Percentiles rank a stretch among this genome's conserved stretches.
These are phyloP conservation scores for Cephonodes hylas DNA, from an alignment of 2,888 invertebrate species.

Conservation along the genomic window DNA sequence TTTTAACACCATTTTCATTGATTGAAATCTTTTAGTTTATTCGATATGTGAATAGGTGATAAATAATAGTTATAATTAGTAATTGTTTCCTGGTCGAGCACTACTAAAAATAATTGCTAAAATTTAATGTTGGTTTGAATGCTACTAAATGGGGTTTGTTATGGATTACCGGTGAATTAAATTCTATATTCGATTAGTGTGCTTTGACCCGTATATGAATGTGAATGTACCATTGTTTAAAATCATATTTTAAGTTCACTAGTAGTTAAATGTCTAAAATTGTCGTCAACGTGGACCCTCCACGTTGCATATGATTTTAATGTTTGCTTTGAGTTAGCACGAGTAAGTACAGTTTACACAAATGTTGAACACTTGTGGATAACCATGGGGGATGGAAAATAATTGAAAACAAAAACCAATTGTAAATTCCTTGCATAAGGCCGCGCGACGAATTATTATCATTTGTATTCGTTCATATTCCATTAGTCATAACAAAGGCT, in stretches of 20 bases:
- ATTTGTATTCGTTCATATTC: background rate
- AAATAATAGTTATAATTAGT: too few species aligned
- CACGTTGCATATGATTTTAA: background rate
- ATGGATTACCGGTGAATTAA: background rate
- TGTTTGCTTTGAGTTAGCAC: background rate
- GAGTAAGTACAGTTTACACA: slow-evolving; percentile 5
- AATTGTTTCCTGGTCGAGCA: too few species aligned
- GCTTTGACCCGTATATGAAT: background rate
- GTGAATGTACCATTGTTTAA: background rate
- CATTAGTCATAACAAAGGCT: background rate
- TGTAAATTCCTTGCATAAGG: background rate
- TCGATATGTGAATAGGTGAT: too few species aligned
- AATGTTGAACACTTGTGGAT: background rate
- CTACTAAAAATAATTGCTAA: background rate
- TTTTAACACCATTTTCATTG: too few species aligned
- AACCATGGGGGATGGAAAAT: background rate
- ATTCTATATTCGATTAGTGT: background rate
- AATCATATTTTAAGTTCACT: background rate
- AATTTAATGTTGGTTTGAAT: background rate
- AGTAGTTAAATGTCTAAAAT: background rate
- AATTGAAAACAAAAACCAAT: slow-evolving; percentile 6
- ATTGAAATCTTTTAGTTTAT: too few species aligned
- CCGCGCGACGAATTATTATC: background rate
- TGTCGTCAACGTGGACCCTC: background rate
- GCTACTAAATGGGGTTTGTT: background rate